Evolutionary conservation across 2,888 invertebrate species (phyloP).

Genomic region (Isotomurus palustris): DNA sequence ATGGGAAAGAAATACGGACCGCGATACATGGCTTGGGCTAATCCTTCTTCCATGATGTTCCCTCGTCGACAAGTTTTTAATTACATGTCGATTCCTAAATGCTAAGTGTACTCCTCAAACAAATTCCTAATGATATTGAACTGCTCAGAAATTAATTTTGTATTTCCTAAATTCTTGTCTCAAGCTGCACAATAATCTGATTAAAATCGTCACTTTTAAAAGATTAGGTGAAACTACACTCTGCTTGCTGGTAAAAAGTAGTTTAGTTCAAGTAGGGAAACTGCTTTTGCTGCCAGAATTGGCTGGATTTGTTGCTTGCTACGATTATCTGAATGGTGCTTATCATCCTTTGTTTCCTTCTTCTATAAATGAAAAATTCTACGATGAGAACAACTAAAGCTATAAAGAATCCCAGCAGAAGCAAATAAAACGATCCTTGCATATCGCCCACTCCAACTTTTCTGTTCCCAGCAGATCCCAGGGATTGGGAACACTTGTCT

Average conservation of each 20-base stretch:
- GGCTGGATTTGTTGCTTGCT: slow-evolving; percentile 30
- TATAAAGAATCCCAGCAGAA: slow-evolving; percentile 63
- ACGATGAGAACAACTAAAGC: slow-evolving; percentile 52
- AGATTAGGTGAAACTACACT: no score
- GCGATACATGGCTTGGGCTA: slow-evolving; percentile 43
- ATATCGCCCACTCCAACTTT: slow-evolving; percentile 84
- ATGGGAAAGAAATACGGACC: slow-evolving; percentile 35
- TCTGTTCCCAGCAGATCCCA: slow-evolving; percentile 69
- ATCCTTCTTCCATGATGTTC: slow-evolving; percentile 35
- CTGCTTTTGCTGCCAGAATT: slow-evolving; percentile 35
- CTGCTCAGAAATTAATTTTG: no score
- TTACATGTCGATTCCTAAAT: slow-evolving; percentile 26
- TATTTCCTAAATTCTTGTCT: no score
- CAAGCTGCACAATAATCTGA: no score
- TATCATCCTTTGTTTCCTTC: slow-evolving; percentile 51
- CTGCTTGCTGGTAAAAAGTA: no score
- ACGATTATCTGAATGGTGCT: slow-evolving; percentile 57
- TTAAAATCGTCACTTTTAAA: no score
- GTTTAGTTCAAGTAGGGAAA: slow-evolving; percentile 23
- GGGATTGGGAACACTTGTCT: slow-evolving; percentile 64
- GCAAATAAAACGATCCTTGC: slow-evolving; percentile 86
- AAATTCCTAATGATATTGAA: no score
- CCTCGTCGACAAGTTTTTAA: slow-evolving; percentile 28
- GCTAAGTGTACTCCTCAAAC: no score
- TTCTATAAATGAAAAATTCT: slow-evolving; percentile 54